These are phyloP conservation scores for Calliphora vomitoria DNA, from an alignment of 2,888 invertebrate species.

Conservation along the genomic window DNA sequence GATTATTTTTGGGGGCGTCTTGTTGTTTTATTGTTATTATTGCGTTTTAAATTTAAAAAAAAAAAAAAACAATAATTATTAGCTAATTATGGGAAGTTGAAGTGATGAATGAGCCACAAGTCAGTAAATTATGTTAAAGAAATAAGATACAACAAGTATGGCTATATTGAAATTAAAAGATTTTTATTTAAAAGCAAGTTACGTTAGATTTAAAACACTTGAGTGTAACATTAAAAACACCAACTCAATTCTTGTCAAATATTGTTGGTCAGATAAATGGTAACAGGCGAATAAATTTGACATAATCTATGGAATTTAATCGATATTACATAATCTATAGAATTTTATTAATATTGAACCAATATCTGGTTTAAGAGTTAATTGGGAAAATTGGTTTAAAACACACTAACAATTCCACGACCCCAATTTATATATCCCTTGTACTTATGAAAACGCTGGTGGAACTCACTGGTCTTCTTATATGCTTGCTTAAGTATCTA, in stretches of 20 bases:
- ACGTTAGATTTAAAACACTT: constrained; percentile 2
- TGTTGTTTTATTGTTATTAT: constrained; percentile 47
- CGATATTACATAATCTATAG: too few species aligned
- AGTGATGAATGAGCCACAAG: constrained; percentile 53
- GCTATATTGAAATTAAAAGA: background rate
- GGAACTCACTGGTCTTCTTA: too few species aligned
- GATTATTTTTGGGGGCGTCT: constrained; percentile 66
- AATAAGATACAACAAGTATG: background rate
- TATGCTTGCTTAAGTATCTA: too few species aligned
- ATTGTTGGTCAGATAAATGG: constrained; percentile 1
- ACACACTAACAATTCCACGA: too few species aligned
- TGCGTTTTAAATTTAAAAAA: constrained; percentile 45
- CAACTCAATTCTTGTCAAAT: constrained; percentile 35
- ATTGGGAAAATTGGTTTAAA: too few species aligned
- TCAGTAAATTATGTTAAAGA: constrained; percentile 24
- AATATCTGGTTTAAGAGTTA: too few species aligned
- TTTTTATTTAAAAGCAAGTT: background rate
- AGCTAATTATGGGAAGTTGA: constrained; percentile 67
- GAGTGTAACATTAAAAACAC: background rate
- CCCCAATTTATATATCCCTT: too few species aligned
- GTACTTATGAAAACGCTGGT: too few species aligned
- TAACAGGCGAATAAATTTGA: too few species aligned
- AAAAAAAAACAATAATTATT: constrained; percentile 32
- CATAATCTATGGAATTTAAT: too few species aligned
- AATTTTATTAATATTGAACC: too few species aligned